Percentiles rank a stretch among this genome's conserved stretches.
phyloP scores from a whole-genome alignment of 1,140 invertebrate species.

The Papilio polyxenes region DNA sequence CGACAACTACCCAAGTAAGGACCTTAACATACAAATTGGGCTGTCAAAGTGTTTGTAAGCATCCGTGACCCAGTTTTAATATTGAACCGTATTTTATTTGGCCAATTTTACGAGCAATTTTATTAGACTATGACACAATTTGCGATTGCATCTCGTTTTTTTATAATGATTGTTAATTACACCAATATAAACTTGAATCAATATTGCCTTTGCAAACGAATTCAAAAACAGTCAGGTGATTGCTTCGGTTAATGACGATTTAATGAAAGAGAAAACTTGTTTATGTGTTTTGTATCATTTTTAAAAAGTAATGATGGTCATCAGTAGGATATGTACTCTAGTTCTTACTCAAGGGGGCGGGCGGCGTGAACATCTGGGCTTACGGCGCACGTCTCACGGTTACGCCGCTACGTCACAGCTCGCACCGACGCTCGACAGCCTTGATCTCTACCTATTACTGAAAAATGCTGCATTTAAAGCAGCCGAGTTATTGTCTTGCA shows the following conservation, averaged over 20 bases:
- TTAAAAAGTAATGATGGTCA: too few relatives aligned
- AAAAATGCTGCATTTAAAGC: constrained; percentile 78
- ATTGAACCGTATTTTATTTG: constrained; percentile 46
- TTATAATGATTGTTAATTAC: constrained; percentile 30
- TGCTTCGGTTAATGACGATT: too few relatives aligned
- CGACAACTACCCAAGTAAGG: constrained; percentile 11
- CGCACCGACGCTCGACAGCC: constrained; percentile 52
- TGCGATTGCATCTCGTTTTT: constrained; percentile 31
- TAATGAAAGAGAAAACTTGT: too few relatives aligned
- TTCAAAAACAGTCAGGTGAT: not conserved
- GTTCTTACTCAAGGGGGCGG: not conserved
- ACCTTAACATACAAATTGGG: constrained; percentile 53
- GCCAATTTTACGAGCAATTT: constrained; percentile 46
- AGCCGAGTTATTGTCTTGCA: constrained; percentile 75
- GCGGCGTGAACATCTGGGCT: not conserved
- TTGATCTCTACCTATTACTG: constrained; percentile 79
- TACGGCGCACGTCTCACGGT: not conserved
- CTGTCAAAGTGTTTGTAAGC: constrained; percentile 53
- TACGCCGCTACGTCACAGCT: constrained; percentile 41
- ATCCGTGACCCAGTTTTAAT: constrained; percentile 62
- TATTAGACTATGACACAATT: constrained; percentile 39
- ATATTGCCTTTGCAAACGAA: constrained; percentile 1
- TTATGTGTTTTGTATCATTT: too few relatives aligned
- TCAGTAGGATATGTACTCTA: not conserved
- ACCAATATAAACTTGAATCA: not conserved